Percentiles rank a stretch among this genome's conserved stretches.
phyloP scores from a whole-genome alignment of 92 coral and sea anemone species.

The Bergia puertoricense region DNA sequence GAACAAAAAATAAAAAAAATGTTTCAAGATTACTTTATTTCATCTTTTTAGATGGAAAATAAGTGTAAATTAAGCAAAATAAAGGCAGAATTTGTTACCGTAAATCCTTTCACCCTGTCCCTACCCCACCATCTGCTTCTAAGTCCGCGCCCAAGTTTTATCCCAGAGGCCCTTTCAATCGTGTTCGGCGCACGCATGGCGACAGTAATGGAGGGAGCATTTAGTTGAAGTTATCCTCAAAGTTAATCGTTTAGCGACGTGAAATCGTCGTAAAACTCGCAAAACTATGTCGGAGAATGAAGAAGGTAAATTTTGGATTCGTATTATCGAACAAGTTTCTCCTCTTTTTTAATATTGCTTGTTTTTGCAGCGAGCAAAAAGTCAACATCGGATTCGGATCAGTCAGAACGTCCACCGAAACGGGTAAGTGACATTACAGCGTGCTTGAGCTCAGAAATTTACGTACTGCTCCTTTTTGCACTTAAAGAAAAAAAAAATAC shows the following conservation, averaged over 20 bases:
- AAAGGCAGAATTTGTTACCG: neutral
- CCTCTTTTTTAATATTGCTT: slow-evolving; percentile 25
- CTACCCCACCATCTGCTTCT: neutral
- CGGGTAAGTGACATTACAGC: slow-evolving; percentile 57
- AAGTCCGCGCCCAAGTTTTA: slow-evolving; percentile 23
- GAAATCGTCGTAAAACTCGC: slow-evolving; percentile 27
- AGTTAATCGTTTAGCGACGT: slow-evolving; percentile 44
- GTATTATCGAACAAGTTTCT: neutral
- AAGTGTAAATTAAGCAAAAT: neutral
- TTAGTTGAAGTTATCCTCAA: slow-evolving; percentile 21
- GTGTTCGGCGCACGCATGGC: slow-evolving; percentile 54
- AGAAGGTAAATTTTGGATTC: slow-evolving; percentile 59
- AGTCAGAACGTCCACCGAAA: slow-evolving; percentile 72
- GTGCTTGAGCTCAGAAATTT: neutral
- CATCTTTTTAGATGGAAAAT: neutral
- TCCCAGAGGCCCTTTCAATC: slow-evolving; percentile 59
- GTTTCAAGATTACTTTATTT: neutral
- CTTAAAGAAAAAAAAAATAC: neutral
- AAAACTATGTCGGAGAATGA: slow-evolving; percentile 82
- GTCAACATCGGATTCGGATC: slow-evolving; percentile 58
- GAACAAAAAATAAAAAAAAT: neutral
- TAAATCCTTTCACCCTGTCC: neutral
- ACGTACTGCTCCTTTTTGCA: neutral
- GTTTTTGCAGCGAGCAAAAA: slow-evolving; percentile 68
- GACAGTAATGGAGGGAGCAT: slow-evolving; percentile 9